Evolutionary conservation across 2,888 invertebrate genomes (phyloP).

Genomic region (Agrenia bidenticulata): DNA sequence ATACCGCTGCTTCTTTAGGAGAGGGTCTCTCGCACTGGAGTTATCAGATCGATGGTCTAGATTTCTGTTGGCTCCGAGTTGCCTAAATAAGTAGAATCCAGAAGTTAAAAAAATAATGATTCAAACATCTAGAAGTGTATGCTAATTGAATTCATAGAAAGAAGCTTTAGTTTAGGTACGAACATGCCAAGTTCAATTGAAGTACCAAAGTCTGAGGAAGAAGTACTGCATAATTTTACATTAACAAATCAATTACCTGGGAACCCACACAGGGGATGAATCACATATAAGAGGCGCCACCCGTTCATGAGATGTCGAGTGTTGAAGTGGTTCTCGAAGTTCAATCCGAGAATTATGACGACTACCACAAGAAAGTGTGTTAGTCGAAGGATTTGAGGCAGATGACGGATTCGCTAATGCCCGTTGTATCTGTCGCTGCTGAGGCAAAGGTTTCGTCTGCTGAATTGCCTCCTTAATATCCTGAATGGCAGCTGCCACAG

Average conservation of each 20-base stretch:
- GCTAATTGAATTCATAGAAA: constrained; percentile 16
- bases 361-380: neutral
- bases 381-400: neutral
- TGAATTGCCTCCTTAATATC: constrained; percentile 79
- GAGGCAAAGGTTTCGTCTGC: constrained; percentile 67
- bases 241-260: constrained; percentile 35
- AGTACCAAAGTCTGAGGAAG: no score
- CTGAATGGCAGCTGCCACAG: constrained; percentile 70
- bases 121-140: constrained; percentile 6
- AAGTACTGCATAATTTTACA: no score
- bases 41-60: constrained; percentile 21
- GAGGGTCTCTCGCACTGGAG: constrained; percentile 50
- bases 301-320: constrained; percentile 24
- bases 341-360: neutral
- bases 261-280: constrained; percentile 48
- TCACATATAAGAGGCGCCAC: constrained; percentile 40
- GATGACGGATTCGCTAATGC: neutral
- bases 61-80: constrained; percentile 32
- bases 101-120: constrained; percentile 7
- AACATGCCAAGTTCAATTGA: no score
- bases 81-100: constrained; percentile 24
- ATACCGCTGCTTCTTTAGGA: constrained; percentile 52
- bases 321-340: neutral
- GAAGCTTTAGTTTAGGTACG: constrained; percentile 6
- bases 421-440: constrained; percentile 29